Evolutionary conservation across 1,140 invertebrate species (phyloP).

Genomic region (Anastatus disparis): DNA sequence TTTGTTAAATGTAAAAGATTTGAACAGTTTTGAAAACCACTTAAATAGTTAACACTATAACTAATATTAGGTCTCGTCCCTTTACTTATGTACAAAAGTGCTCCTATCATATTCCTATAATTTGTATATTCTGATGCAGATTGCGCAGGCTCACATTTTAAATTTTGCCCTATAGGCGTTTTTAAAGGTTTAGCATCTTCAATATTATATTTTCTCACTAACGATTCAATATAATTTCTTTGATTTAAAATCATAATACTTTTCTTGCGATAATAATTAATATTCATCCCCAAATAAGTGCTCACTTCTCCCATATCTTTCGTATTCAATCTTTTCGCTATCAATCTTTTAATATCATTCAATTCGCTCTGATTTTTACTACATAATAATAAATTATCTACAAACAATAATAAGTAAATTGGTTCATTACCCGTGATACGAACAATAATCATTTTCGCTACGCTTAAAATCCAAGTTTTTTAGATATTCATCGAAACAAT

Average conservation of each 20-base stretch:
- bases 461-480: not conserved
- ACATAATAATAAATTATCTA: slow-evolving; percentile 17
- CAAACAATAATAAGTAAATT: slow-evolving; percentile 4
- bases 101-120: slow-evolving; percentile 12
- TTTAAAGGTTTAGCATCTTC: not conserved
- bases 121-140: not conserved
- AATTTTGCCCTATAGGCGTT: not conserved
- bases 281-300: not conserved
- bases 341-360: not conserved
- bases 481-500: slow-evolving; percentile 15
- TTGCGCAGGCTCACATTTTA: too few species aligned
- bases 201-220: not conserved
- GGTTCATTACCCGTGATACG: not conserved
- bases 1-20: too few species aligned
- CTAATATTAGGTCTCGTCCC: slow-evolving; percentile 11
- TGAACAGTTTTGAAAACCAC: slow-evolving; percentile 17
- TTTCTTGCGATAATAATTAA: not conserved
- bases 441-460: slow-evolving; percentile 4
- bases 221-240: not conserved
- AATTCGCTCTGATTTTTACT: slow-evolving; percentile 15
- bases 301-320: slow-evolving; percentile 11
- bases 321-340: not conserved
- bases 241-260: not conserved
- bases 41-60: slow-evolving; percentile 10
- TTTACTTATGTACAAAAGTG: not conserved